Percentiles rank a stretch among this genome's conserved stretches.
phyloP scores from a whole-genome alignment of 2,113 vertebrate genomes.

The Phylloscopus trochilus region DNA sequence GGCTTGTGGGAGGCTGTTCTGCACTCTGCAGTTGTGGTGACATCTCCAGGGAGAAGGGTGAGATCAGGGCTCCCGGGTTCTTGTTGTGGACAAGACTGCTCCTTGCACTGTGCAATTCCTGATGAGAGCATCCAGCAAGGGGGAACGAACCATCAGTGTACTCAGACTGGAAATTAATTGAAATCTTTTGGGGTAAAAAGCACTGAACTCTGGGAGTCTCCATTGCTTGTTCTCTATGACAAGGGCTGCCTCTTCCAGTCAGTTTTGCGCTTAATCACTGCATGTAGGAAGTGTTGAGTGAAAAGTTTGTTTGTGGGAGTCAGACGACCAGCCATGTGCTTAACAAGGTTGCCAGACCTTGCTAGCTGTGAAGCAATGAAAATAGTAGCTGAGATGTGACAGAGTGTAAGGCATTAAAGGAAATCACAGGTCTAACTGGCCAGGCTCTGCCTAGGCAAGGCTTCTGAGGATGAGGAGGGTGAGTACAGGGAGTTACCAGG shows the following conservation, averaged over 20 bases:
- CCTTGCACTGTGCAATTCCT: background rate
- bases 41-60: background rate
- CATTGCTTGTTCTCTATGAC: background rate
- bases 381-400: background rate
- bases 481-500: background rate
- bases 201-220: background rate
- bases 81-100: rapidly evolving
- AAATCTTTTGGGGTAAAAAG: background rate
- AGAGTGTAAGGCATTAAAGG: background rate
- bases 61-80: background rate
- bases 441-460: background rate
- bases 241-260: background rate
- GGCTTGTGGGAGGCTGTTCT: background rate
- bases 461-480: background rate
- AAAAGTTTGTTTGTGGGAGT: background rate
- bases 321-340: rapidly evolving
- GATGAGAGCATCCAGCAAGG: background rate
- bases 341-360: background rate
- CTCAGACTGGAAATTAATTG: background rate
- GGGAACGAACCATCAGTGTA: background rate
- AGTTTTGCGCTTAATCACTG: background rate
- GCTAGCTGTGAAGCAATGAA: background rate
- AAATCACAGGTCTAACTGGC: background rate
- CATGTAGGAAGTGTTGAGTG: background rate
- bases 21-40: background rate